Percentiles rank a stretch among this genome's conserved stretches.
Conservation (phyloP, 2,113 vertebrate species). For the Elaphurus davidianus region DNA sequence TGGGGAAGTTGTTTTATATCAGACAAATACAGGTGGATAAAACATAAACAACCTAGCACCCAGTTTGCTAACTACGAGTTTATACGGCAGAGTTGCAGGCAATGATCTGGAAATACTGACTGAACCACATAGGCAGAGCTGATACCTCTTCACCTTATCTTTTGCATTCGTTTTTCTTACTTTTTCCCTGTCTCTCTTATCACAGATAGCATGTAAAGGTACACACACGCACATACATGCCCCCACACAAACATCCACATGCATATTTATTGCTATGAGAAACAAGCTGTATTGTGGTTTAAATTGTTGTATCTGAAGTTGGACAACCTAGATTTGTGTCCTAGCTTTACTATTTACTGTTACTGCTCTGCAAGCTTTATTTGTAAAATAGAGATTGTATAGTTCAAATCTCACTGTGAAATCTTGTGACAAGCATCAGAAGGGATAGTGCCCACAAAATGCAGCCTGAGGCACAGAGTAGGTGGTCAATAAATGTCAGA, state of each 20-base stretch:
- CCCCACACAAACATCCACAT: neutral
- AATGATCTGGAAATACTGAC: neutral
- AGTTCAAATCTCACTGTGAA: neutral
- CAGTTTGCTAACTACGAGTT: neutral
- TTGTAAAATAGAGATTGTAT: neutral
- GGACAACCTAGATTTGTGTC: neutral
- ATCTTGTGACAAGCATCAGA: neutral
- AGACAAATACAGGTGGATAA: neutral
- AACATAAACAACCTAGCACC: neutral
- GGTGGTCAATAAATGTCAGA: neutral
- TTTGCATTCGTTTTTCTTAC: neutral
- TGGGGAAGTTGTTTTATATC: neutral
- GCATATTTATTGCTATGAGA: neutral
- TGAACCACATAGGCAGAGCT: neutral
- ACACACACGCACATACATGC: neutral
- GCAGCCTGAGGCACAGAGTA: neutral
- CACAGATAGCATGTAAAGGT: neutral
- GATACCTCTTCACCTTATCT: neutral
- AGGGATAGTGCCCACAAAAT: neutral
- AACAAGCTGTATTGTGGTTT: neutral
- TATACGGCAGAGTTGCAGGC: neutral
- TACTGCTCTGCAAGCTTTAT: neutral
- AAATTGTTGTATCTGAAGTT: neutral
- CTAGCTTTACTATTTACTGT: neutral
- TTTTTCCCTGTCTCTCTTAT: neutral